A percentile compares a stretch with the other conserved stretches of the same genome.
phyloP scores from a whole-genome alignment of 1,140 invertebrate genomes.

The Tachypleus tridentatus region DNA sequence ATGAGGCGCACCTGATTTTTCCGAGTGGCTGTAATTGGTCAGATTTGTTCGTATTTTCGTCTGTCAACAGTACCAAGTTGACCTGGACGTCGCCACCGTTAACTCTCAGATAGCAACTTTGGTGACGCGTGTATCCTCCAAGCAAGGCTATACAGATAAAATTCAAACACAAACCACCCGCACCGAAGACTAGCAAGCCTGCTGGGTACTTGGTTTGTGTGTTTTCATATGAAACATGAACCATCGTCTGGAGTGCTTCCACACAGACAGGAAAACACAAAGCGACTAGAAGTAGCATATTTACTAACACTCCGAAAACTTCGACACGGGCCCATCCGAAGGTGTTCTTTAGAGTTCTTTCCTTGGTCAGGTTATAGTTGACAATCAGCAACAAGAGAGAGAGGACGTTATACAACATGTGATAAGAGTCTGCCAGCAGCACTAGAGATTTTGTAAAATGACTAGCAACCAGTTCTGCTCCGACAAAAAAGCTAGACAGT shows the following conservation, averaged over 20 bases:
- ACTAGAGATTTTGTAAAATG: constrained; percentile 70
- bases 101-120: constrained; percentile 44
- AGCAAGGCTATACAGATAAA: constrained; percentile 56
- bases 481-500: constrained; percentile 54
- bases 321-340: constrained; percentile 85
- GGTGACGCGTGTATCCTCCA: constrained; percentile 60
- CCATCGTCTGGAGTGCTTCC: constrained; percentile 59
- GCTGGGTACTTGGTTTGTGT: constrained; percentile 67
- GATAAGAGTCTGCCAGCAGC: constrained; percentile 68
- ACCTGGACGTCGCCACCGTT: constrained; percentile 17
- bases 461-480: constrained; percentile 56
- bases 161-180: constrained; percentile 52
- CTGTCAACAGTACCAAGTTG: neutral
- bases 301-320: constrained; percentile 64
- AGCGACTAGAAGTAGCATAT: constrained; percentile 66
- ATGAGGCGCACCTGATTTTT: no score
- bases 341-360: constrained; percentile 66
- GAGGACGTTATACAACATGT: constrained; percentile 77
- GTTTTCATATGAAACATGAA: constrained; percentile 40
- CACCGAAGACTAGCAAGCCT: constrained; percentile 52
- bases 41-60: no score
- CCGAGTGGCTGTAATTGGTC: no score
- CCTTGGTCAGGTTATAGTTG: constrained; percentile 75
- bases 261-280: constrained; percentile 68
- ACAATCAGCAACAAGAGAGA: constrained; percentile 78